Evolutionary conservation across 1,140 invertebrate species (phyloP), one percentile per base, ranked within the genome.

Genomic region (Polypedilum pembai): DNA sequence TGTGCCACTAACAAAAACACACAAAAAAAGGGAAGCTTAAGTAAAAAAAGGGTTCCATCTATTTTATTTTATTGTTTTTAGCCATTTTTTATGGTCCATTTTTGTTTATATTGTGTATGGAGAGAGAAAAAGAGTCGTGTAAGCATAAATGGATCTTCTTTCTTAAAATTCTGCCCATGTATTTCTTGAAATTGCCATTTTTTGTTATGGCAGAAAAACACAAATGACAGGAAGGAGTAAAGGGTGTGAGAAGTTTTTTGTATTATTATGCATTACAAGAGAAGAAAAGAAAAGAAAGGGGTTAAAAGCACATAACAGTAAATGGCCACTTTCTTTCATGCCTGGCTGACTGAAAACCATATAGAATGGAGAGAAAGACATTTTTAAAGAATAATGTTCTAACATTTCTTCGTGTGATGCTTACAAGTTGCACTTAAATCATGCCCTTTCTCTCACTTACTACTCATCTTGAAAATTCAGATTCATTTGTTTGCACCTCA

Each of bases 61-160:
- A 56, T 56, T 56, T 56, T 56, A 56, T 56, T 56, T 56, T 56
- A 56, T 56, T 56, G 45, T 56, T 69, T 69, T 69, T 21, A 69
- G 20, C 65, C 65, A 69, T 69, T 69, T 69, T 69, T 69, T 69
- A 69, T 69, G 65, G 65, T 18, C 65, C 65, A 69, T 69, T 69
- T 10, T 69, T 69, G 17, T 69, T 69, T 69, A 20, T 21, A 18
- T 12, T 56, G 45, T 56, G 45, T 56, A 33, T 33, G 24, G 1
- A 3, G 24, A 33, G 24, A n/a, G n/a, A n/a, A n/a, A n/a, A n/a
- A n/a, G n/a, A n/a, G n/a, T n/a, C n/a, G n/a, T 33, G 5, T 33
- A 33, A 33, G 24, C 24, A 56, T 56, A 56, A 56, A 56, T 56
- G 45, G 45, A 15, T 56, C 45, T 33, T 33, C 24, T 56, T 56